Conservation (phyloP, 2,888 invertebrate species). For the Lumbricus terrestris region DNA sequence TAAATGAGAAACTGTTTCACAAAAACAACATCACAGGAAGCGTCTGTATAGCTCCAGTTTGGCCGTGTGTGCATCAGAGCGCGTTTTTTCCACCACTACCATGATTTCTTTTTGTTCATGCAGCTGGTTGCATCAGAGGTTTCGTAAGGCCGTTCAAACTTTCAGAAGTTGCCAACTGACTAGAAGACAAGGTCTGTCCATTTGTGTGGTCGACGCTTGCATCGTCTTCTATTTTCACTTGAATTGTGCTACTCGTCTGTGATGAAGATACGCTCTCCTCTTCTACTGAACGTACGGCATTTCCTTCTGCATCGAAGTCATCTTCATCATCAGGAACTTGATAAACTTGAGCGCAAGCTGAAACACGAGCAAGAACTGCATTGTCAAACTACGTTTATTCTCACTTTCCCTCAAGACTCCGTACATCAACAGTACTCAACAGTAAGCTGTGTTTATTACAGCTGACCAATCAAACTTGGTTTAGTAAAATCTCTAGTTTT, state of each 20-base stretch:
- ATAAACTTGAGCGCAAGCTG: constrained; percentile 23
- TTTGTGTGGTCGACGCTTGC: background rate
- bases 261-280: background rate
- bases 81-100: background rate
- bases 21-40: background rate
- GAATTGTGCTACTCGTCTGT: background rate
- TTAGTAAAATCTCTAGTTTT: no score
- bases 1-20: background rate
- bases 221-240: background rate
- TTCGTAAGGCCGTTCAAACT: background rate
- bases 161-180: background rate
- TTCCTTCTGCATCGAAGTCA: background rate
- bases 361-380: background rate
- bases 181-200: background rate
- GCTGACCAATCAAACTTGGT: no score
- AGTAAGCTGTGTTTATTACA: no score
- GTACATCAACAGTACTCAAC: background rate
- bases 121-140: background rate
- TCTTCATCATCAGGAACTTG: constrained; percentile 19
- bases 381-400: background rate
- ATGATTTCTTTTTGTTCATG: background rate
- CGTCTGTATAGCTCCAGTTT: constrained; percentile 3
- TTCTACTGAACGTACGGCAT: background rate
- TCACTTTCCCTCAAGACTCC: background rate
- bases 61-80: background rate